These are phyloP conservation scores for Apotomis capreana DNA, from an alignment of 2,888 invertebrate species.

Conservation along the genomic window DNA sequence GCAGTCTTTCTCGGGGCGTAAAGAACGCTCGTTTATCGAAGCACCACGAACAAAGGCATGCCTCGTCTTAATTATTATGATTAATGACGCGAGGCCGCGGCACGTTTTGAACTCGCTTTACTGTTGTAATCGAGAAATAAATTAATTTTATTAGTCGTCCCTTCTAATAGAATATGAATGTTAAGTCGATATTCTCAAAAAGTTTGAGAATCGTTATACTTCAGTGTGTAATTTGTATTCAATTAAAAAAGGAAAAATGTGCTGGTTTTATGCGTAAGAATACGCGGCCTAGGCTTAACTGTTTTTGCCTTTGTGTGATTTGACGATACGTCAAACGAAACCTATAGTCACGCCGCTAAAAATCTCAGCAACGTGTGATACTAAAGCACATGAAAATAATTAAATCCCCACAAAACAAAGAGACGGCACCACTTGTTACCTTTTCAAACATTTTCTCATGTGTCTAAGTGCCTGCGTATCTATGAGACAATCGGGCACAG, in stretches of 20 bases:
- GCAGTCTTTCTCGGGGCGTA: constrained; percentile 29
- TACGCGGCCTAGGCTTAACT: no score
- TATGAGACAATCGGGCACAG: constrained; percentile 43
- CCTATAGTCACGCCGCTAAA: neutral
- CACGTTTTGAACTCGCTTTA: constrained; percentile 75
- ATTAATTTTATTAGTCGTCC: constrained; percentile 81
- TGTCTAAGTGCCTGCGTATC: constrained; percentile 59
- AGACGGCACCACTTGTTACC: constrained; percentile 76
- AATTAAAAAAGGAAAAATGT: neutral
- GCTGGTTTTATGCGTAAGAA: neutral
- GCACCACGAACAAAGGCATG: constrained; percentile 76
- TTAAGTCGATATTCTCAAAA: constrained; percentile 59
- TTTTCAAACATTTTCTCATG: constrained; percentile 76
- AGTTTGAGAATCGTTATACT: constrained; percentile 63
- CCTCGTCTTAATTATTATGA: constrained; percentile 83
- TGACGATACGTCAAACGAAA: neutral
- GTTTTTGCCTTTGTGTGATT: neutral
- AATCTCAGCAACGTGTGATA: constrained; percentile 15
- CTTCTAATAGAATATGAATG: constrained; percentile 76
- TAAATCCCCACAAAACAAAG: constrained; percentile 78
- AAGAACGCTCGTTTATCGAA: constrained; percentile 65
- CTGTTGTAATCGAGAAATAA: constrained; percentile 81
- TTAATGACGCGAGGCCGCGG: constrained; percentile 76
- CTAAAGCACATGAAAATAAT: constrained; percentile 57
- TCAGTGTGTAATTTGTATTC: constrained; percentile 73